Percentiles rank a stretch among this genome's conserved stretches.
Evolutionary conservation across 2,888 invertebrate genomes (phyloP).

Genomic region (Drosophila aldrichi): DNA sequence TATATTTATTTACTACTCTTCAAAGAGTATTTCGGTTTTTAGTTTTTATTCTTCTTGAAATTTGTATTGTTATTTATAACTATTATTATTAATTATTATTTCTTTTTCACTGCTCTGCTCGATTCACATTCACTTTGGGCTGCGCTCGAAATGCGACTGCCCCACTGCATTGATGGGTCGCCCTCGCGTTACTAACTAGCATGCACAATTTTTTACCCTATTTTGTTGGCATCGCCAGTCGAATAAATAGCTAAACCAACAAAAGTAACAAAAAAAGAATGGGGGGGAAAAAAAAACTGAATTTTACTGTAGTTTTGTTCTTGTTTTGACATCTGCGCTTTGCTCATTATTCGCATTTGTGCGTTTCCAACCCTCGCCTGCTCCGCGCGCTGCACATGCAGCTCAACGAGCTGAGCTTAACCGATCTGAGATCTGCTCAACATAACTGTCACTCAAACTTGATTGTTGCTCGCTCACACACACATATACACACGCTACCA

Average conservation of each 20-base stretch:
- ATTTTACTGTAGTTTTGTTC: conserved; percentile 33
- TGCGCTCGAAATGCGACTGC: conserved; percentile 8
- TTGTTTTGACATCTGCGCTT: conserved; percentile 55
- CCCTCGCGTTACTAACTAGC: conserved; percentile 73
- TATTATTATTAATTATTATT: conserved; percentile 53
- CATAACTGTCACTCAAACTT: conserved; percentile 35
- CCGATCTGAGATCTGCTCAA: conserved; percentile 35
- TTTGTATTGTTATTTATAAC: conserved; percentile 4
- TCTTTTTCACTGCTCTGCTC: conserved; percentile 14
- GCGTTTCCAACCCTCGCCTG: conserved; percentile 46
- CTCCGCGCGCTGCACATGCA: conserved; percentile 47
- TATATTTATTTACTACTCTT: background rate
- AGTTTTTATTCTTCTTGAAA: background rate
- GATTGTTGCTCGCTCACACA: conserved; percentile 19
- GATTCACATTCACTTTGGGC: conserved; percentile 12
- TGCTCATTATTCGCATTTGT: conserved; percentile 80
- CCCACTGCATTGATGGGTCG: conserved; percentile 60
- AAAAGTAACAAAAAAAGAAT: conserved; percentile 13
- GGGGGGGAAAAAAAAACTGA: conserved; percentile 1
- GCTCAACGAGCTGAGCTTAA: conserved; percentile 34
- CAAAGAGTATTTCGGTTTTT: conserved; percentile 1
- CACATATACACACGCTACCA: conserved; percentile 7
- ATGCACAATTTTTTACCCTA: conserved; percentile 76
- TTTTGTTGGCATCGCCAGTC: conserved; percentile 72
- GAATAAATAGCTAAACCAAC: conserved; percentile 31